Evolutionary conservation across 2,888 invertebrate genomes (phyloP).

Genomic region (Prostheceraeus crozeri): DNA sequence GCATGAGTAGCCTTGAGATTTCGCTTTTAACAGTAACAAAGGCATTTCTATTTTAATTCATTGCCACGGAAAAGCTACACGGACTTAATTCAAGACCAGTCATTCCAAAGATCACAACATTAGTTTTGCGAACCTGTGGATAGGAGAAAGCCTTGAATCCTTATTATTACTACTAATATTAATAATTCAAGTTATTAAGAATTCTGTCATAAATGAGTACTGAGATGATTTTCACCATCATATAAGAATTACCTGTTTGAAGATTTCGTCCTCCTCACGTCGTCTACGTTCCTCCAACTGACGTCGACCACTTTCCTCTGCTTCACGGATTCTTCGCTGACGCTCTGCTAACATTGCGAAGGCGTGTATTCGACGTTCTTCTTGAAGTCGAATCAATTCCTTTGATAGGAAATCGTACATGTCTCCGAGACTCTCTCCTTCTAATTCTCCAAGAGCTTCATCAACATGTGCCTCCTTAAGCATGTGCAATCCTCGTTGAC

Average conservation of each 20-base stretch:
- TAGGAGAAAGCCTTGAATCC: too few relatives aligned
- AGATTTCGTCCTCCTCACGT: slow-evolving; percentile 71
- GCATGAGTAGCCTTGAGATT: too few relatives aligned
- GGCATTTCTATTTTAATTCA: too few relatives aligned
- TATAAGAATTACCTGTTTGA: slow-evolving; percentile 62
- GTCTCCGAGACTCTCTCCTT: slow-evolving; percentile 67
- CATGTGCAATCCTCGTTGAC: slow-evolving; percentile 49
- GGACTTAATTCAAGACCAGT: too few relatives aligned
- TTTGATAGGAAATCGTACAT: slow-evolving; percentile 70
- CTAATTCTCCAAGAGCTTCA: slow-evolving; percentile 65
- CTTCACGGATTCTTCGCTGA: slow-evolving; percentile 69
- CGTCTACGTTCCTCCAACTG: slow-evolving; percentile 69
- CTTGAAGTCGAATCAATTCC: slow-evolving; percentile 68
- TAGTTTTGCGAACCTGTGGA: too few relatives aligned
- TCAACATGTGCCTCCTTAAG: slow-evolving; percentile 57
- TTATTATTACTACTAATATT: too few relatives aligned
- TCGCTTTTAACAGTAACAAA: too few relatives aligned
- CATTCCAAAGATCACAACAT: too few relatives aligned
- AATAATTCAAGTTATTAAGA: too few relatives aligned
- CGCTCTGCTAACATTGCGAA: slow-evolving; percentile 70
- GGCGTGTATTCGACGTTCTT: slow-evolving; percentile 72
- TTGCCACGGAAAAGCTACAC: too few relatives aligned
- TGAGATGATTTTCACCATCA: slow-evolving; percentile 26
- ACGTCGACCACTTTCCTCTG: slow-evolving; percentile 70
- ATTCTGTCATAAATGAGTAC: too few relatives aligned